These are phyloP conservation scores for Camponotus floridanus DNA, from an alignment of 1,140 invertebrate genomes.

Conservation along the genomic window DNA sequence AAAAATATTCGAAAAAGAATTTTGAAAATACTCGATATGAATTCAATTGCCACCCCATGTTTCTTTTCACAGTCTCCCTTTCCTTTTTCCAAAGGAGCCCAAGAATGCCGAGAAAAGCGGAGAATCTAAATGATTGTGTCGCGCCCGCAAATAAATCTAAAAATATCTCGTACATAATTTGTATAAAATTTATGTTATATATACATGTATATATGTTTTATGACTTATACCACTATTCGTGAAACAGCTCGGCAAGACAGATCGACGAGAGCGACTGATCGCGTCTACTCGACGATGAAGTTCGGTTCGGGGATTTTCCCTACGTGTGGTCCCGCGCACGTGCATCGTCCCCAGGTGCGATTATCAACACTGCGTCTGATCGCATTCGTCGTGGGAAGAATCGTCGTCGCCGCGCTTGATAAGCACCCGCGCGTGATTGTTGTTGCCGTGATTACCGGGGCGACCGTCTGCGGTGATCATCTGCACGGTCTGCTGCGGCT, in stretches of 20 bases:
- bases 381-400: conserved; percentile 37
- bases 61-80: no score
- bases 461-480: conserved; percentile 37
- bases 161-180: no score
- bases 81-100: no score
- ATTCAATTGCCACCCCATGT: no score
- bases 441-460: conserved; percentile 53
- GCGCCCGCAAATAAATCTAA: no score
- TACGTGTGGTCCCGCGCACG: conserved; percentile 6
- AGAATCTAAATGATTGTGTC: no score
- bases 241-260: background rate
- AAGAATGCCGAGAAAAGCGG: no score
- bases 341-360: background rate
- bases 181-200: no score
- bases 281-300: background rate
- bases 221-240: no score
- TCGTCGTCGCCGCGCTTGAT: conserved; percentile 67
- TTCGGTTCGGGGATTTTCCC: background rate
- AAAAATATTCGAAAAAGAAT: background rate
- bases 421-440: conserved; percentile 65
- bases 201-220: no score
- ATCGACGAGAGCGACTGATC: background rate
- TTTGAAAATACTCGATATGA: background rate
- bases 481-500: conserved; percentile 46
- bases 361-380: conserved; percentile 79